Conservation (phyloP, 2,797 vertebrate species). For the Gallirallus australis region DNA sequence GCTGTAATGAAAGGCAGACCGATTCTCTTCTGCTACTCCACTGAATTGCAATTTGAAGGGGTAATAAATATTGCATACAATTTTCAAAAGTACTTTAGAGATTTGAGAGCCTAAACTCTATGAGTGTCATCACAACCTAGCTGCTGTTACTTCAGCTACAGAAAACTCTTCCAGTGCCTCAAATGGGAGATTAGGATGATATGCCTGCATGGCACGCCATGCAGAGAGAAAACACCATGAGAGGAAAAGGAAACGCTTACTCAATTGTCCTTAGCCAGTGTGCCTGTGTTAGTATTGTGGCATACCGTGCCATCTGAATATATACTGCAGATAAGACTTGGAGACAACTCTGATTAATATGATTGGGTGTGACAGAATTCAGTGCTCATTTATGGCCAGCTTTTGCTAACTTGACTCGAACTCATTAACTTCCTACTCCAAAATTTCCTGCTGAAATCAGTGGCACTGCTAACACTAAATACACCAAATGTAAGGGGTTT, state of each 20-base stretch:
- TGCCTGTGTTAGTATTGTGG: background rate
- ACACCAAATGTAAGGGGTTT: background rate
- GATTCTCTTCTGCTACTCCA: constrained; percentile 52
- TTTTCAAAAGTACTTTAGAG: constrained; percentile 68
- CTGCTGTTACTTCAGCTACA: constrained; percentile 24
- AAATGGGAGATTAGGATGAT: background rate
- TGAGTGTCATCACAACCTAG: background rate
- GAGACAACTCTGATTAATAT: background rate
- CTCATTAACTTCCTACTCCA: background rate
- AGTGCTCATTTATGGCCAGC: background rate
- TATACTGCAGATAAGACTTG: background rate
- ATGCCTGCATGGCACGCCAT: background rate
- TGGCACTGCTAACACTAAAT: background rate
- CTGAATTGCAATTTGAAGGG: constrained; percentile 52
- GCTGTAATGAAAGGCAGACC: constrained; percentile 43
- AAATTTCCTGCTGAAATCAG: background rate
- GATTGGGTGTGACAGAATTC: background rate
- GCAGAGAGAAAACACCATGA: background rate
- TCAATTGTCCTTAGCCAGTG: background rate
- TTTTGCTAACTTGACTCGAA: background rate
- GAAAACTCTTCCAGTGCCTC: constrained; percentile 14
- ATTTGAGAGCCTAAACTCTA: constrained; percentile 52
- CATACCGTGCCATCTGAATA: background rate
- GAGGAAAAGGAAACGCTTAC: background rate
- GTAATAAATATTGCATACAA: constrained; percentile 67